Evolutionary conservation across 2,113 vertebrate species (phyloP).

Genomic region (Mesoclemmys tuberculata): DNA sequence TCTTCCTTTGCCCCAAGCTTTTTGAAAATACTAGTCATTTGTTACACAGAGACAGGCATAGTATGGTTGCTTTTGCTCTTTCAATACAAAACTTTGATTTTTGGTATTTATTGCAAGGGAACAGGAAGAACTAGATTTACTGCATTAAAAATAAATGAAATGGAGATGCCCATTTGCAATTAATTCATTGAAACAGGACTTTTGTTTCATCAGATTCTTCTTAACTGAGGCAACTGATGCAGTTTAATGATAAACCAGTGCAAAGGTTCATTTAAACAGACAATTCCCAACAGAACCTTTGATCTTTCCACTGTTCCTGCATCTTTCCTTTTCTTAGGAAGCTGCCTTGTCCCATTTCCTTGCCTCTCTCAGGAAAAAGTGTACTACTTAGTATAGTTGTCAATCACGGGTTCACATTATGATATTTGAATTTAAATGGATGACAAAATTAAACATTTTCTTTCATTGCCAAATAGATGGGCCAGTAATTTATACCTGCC

Average conservation of each 20-base stretch:
- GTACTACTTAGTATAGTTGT: background rate
- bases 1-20: constrained; percentile 13
- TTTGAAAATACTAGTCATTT: background rate
- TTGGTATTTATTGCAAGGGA: background rate
- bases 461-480: background rate
- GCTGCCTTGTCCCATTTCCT: background rate
- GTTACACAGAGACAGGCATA: background rate
- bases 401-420: background rate
- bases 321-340: background rate
- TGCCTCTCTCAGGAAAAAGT: background rate
- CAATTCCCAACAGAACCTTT: background rate
- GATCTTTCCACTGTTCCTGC: background rate
- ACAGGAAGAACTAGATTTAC: background rate
- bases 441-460: background rate
- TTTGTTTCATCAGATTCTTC: background rate
- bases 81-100: background rate
- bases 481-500: background rate
- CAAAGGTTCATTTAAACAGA: background rate
- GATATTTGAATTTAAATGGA: background rate
- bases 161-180: background rate
- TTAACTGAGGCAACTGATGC: background rate
- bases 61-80: background rate
- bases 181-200: background rate
- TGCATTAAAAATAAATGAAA: background rate
- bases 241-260: background rate